A percentile compares a stretch with the other conserved stretches of the same genome.
Evolutionary conservation across 2,797 vertebrate genomes (phyloP).

Genomic region (Crocidura indochinensis): DNA sequence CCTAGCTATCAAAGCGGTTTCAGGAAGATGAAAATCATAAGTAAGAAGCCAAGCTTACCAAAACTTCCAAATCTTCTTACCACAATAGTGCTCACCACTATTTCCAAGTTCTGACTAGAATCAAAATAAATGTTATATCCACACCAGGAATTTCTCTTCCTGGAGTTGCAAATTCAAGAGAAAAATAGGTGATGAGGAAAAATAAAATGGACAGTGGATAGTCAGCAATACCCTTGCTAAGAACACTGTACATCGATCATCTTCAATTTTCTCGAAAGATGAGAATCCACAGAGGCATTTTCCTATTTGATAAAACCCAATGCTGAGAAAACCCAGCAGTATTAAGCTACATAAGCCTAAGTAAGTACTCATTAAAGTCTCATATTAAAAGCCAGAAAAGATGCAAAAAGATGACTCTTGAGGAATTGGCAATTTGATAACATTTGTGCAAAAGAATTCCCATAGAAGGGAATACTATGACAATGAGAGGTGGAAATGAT

Average conservation of each 20-base stretch:
- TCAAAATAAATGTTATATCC: not conserved
- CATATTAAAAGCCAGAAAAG: not conserved
- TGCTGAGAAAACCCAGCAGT: not conserved
- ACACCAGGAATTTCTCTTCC: not conserved
- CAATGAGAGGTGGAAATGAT: too few species aligned
- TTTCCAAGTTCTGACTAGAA: slow-evolving; percentile 3
- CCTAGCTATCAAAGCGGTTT: not conserved
- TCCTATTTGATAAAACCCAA: not conserved
- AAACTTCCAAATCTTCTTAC: not conserved
- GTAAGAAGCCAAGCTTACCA: slow-evolving; percentile 55
- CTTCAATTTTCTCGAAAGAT: slow-evolving; percentile 36
- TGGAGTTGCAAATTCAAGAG: slow-evolving; percentile 19
- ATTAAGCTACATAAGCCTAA: not conserved
- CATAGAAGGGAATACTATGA: too few species aligned
- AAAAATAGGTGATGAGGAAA: not conserved
- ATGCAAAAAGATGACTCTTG: not conserved
- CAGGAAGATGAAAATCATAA: slow-evolving; percentile 48
- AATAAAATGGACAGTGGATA: slow-evolving; percentile 36
- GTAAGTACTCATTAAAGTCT: not conserved
- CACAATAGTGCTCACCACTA: not conserved
- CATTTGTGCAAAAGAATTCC: not conserved
- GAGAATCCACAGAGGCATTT: not conserved
- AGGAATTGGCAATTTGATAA: not conserved
- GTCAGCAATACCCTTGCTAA: not conserved
- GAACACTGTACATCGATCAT: slow-evolving; percentile 8